Evolutionary conservation across 2,113 vertebrate species (phyloP), one percentile per base, ranked within the genome.

Genomic region (Lepisosteus oculatus): DNA sequence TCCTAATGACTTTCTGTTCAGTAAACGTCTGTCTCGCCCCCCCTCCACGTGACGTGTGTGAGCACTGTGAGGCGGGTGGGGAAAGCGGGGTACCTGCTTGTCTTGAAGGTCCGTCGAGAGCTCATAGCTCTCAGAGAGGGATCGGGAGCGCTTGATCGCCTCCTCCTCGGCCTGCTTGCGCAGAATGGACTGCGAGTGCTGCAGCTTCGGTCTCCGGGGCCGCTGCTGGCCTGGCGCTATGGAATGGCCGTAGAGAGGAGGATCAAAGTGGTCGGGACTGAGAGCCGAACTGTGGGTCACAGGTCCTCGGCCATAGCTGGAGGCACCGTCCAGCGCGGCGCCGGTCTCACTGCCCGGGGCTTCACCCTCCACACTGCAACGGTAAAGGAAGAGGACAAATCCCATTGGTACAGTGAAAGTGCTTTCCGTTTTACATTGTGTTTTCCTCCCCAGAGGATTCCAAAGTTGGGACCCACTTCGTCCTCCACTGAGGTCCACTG

Each of bases 121-220:
- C 90, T 99, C 97, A 93, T 99, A 99, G 93, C 96, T 97, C 90
- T 99, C 97, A 0, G 97, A 98, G 72, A 98, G 94, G 0, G 97
- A 99, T 70, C 95, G 86, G 0, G 97, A 98, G 74, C 97, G 91
- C 83, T 98, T 99, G 86, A 99, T 98, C 78, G 96, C 97, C 75
- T 99, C 97, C 69, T 99, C 96, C 84, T 99, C 97, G 0, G 97
- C 97, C 83, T 99, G 97, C 83, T 98, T 98, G 61, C 97, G 93
- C 72, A 98, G 90, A 79, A 99, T 95, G 73, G 97, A 99, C 51
- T 97, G 90, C 0, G 96, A 98, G 83, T 98, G 97, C 85, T 99
- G 97, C 47, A 99, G 94, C 74, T 95, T 97, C 5, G 97, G 94
- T 75, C 95, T 87, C 63, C 96, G 92, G 0, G 87, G 72, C 6